Base-by-base conservation (phyloP, 2,888 invertebrate species). In the Cactoblastis cactorum region DNA sequence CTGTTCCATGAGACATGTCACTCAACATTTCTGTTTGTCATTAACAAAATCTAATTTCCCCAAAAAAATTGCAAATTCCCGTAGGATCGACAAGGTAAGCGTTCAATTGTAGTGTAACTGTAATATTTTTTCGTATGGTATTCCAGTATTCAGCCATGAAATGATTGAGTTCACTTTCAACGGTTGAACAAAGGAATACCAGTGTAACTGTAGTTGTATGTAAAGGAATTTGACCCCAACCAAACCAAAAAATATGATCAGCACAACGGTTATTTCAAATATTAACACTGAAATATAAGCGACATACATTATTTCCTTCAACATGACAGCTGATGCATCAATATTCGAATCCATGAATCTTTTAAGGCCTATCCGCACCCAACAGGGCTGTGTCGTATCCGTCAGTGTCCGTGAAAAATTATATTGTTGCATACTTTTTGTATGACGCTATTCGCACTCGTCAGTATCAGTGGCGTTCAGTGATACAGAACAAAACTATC, bases 201-300 rank as follows among this genome's bases (percentile, higher is more conserved):
- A 11, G 4, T 35, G 14, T 22, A 34, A 45, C 12, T 1, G 15
- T 1, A 18, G 9, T 49, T 33, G 38, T 48, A 17, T 49, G 53
- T 37, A 9, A 45, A 52, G 55, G 62, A 67, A 69, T 66, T 72
- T 73, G 71, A 73, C 69, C 69, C 68, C 68, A 71, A 60, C 63
- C 51, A 35, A 47, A 45, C 33, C 19, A 22, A 19, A 28, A 28
- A 4, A 8, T 28, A 9, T 28, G n/a, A n/a, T 22, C 22, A 22
- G 22, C 5, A 5, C 22, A 22, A 22, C 22, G 5, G 5, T 22
- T 5, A 22, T 3, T 22, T 22, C 22, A 22, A 5, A 4, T 22
- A 5, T 22, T 4, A 28, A 28, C 28, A 28, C 28, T 28, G 9
- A 6, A 8, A 28, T 2, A 9, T 1, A 8, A 9, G 28, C 28